A percentile compares a stretch with the other conserved stretches of the same genome.
Conservation (phyloP, 2,113 vertebrate species). For the Macrotis lagotis region DNA sequence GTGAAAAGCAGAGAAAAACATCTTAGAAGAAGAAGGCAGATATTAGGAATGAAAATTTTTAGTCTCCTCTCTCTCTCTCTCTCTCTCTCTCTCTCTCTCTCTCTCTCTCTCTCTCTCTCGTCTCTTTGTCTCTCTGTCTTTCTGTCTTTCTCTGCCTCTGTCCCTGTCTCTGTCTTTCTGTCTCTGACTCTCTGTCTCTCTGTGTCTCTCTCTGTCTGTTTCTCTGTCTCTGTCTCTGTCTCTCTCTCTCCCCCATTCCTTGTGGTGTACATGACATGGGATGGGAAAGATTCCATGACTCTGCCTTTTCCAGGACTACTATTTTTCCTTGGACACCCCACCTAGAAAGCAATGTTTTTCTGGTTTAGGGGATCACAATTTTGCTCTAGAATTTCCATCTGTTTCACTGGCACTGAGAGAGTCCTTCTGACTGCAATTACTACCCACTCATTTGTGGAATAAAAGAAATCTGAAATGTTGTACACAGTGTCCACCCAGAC, state of each 20-base stretch:
- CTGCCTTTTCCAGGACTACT: background rate
- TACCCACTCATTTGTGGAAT: background rate
- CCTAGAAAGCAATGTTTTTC: background rate
- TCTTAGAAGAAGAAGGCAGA: too few species aligned
- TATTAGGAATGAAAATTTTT: too few species aligned
- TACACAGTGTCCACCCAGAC: background rate
- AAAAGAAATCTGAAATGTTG: background rate
- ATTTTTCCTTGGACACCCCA: background rate
- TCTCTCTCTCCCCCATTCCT: background rate
- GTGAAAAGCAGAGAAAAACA: too few species aligned
- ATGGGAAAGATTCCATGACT: background rate
- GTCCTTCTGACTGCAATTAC: background rate
- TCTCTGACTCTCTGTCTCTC: too few species aligned
- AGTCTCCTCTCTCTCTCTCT: too few species aligned
- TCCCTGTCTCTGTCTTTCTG: too few species aligned
- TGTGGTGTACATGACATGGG: background rate
- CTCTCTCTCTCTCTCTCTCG: too few species aligned
- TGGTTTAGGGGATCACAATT: background rate
- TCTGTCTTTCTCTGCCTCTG: too few species aligned
- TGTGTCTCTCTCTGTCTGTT: too few species aligned
- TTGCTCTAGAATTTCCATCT: background rate
- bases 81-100: too few species aligned
- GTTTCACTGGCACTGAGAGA: background rate
- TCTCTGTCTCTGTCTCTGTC: too few species aligned
- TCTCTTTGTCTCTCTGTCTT: too few species aligned